Evolutionary conservation across 2,888 invertebrate species (phyloP), one percentile per base, ranked within the genome.

Genomic region (Tyria jacobaeae): DNA sequence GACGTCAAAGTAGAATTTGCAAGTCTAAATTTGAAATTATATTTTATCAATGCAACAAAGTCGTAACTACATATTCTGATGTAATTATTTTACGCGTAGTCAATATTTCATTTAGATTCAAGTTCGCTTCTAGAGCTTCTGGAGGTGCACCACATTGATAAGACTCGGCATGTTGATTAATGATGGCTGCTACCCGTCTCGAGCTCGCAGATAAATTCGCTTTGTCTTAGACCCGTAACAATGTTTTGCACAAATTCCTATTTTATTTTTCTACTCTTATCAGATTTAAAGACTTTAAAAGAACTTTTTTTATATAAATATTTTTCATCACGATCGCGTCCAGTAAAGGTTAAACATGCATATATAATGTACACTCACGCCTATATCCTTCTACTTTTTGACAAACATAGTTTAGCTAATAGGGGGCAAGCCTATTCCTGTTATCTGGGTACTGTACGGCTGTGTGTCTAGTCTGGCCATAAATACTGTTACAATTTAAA

Each of bases 101-200:
- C 17, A 21, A 7, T 44, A 44, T 44, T 21, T 44, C 41, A 44
- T 17, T 44, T 10, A 44, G 41, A 44, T 44, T 44, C 50, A 27
- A 39, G 50, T 39, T 24, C 52, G 44, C 58, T 52, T 58, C 44
- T 52, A 44, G 44, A 52, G 17, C 25, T 58, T 51, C 24, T 34
- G 41, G 52, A 12, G 50, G 39, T 37, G 24, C 39, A n/a, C 58
- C 51, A 34, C 44, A 44, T 34, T 58, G 41, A 58, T 58, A 52
- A 58, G 41, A 41, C 25, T 31, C 27, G 31, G 31, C 58, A 35
- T 17, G n/a, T 27, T 58, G 58, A 58, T 58, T 34, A 58, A 58
- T 58, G 50, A 50, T 49, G 17, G 37, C 47, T 17, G 34, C 51
- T 51, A 34, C 17, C 51, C 51, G 14, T 34, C 51, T 21, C 34